A percentile compares a stretch with the other conserved stretches of the same genome.
phyloP scores from a whole-genome alignment of 1,140 invertebrate species.

The Caerostris extrusa region DNA sequence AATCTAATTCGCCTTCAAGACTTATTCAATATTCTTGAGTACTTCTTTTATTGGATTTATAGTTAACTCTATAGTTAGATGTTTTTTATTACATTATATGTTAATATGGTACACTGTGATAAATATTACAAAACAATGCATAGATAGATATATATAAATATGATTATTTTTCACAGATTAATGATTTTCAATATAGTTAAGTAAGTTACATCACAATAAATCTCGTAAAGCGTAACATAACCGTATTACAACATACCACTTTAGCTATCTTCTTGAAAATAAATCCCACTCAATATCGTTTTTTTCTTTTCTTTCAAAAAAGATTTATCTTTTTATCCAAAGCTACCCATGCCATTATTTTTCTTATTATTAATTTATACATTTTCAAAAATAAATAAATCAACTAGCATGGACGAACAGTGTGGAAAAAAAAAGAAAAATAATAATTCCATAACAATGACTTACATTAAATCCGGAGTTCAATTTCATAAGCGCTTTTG shows the following conservation, averaged over 20 bases:
- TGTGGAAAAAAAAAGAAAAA: background rate
- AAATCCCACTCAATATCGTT: background rate
- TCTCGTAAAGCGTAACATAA: background rate
- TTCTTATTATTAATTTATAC: background rate
- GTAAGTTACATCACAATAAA: background rate
- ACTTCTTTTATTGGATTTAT: background rate
- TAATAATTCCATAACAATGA: too few relatives aligned
- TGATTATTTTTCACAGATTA: background rate
- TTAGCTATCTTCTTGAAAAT: too few relatives aligned
- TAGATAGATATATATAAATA: too few relatives aligned
- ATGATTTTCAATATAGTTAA: background rate
- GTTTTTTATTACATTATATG: too few relatives aligned
- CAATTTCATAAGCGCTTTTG: slow-evolving; percentile 17
- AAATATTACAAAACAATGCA: too few relatives aligned
- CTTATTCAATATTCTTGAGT: too few relatives aligned
- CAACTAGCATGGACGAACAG: background rate
- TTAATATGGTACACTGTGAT: too few relatives aligned
- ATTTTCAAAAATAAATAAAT: background rate
- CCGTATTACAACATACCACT: too few relatives aligned
- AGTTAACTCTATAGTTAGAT: background rate
- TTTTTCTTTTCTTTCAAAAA: background rate
- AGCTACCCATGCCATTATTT: background rate
- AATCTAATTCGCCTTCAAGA: too few relatives aligned
- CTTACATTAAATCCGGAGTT: slow-evolving; percentile 22
- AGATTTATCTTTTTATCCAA: slow-evolving; percentile 17